These are phyloP conservation scores for Drosophila villosipedis DNA, from an alignment of 2,888 invertebrate species.

Conservation along the genomic window DNA sequence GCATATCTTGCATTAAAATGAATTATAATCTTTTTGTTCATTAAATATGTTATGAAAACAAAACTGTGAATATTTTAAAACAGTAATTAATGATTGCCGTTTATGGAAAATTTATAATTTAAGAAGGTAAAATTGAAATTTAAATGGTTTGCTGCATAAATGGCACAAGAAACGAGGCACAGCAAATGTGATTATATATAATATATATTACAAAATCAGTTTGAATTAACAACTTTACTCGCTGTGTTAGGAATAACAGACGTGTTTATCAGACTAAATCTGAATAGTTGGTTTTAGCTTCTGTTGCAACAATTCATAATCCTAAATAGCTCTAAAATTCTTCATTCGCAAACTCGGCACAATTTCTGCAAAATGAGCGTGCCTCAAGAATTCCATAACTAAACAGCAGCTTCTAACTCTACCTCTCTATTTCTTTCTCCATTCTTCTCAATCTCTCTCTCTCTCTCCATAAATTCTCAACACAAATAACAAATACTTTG, in stretches of 20 bases:
- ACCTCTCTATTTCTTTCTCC: background rate
- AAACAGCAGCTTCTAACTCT: background rate
- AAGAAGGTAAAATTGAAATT: slow-evolving; percentile 17
- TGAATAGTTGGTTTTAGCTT: background rate
- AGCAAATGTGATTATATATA: background rate
- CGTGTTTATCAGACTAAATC: background rate
- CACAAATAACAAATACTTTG: slow-evolving; percentile 47
- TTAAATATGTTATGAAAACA: background rate
- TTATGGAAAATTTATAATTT: slow-evolving; percentile 40
- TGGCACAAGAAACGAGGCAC: background rate
- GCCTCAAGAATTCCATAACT: background rate
- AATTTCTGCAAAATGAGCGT: background rate
- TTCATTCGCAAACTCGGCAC: background rate
- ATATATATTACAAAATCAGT: background rate
- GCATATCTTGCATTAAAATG: slow-evolving; percentile 32
- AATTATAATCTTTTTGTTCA: slow-evolving; percentile 11
- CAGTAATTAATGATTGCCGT: slow-evolving; percentile 49
- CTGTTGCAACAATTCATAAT: background rate
- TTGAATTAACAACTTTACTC: too few species aligned
- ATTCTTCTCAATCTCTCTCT: background rate
- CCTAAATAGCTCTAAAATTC: background rate
- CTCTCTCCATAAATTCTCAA: background rate
- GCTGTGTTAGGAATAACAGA: background rate
- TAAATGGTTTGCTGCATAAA: slow-evolving; percentile 30
- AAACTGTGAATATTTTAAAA: slow-evolving; percentile 24